Percentiles rank a stretch among this genome's conserved stretches.
Evolutionary conservation across 1,140 invertebrate genomes (phyloP).

Genomic region (Diachasmimorpha longicaudata): DNA sequence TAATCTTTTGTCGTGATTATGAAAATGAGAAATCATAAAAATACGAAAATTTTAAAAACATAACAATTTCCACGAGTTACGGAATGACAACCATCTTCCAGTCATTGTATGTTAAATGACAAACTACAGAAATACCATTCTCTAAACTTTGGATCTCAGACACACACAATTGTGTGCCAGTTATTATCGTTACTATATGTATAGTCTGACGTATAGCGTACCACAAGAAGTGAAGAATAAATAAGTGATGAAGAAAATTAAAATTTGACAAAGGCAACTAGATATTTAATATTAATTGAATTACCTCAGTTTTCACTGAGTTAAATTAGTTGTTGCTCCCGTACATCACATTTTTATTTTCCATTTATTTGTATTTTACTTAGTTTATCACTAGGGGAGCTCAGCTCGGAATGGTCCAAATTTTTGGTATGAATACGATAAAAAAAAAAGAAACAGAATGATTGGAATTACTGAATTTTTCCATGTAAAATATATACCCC

Average conservation of each 20-base stretch:
- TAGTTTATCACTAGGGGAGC: not conserved
- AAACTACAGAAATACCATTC: not conserved
- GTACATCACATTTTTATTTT: not conserved
- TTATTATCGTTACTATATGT: constrained; percentile 27
- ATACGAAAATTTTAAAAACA: not conserved
- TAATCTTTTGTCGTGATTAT: not conserved
- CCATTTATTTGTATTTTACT: not conserved
- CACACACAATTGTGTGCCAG: constrained; percentile 1
- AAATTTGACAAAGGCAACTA: not conserved
- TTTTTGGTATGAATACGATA: constrained; percentile 23
- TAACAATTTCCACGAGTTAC: not conserved
- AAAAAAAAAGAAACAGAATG: constrained; percentile 41
- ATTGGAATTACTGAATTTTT: constrained; percentile 53
- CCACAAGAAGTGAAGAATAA: not conserved
- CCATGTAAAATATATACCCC: constrained; percentile 60
- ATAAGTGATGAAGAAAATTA: not conserved
- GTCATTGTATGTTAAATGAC: constrained; percentile 3
- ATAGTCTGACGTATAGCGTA: constrained; percentile 17
- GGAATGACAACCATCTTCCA: not conserved
- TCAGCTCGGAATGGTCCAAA: not conserved
- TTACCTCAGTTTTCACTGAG: not conserved
- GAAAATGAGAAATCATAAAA: not conserved
- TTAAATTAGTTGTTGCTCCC: not conserved
- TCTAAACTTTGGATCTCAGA: constrained; percentile 18
- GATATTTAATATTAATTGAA: not conserved